These are phyloP conservation scores for Paramisgurnus dabryanus DNA, from an alignment of 2,113 vertebrate genomes.

Conservation along the genomic window DNA sequence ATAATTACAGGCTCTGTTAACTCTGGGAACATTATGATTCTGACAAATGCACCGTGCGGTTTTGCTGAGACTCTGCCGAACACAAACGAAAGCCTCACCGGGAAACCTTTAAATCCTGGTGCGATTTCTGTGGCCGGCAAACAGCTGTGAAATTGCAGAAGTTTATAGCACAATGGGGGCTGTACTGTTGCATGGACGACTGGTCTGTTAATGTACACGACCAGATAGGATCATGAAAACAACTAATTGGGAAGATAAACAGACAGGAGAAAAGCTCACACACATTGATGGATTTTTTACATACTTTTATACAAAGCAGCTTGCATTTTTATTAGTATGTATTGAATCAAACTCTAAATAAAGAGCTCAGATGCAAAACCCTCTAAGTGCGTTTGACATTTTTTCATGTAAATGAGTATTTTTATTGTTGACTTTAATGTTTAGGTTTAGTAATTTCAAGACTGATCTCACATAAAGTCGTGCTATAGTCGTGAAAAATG, in stretches of 20 bases:
- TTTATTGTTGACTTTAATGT: too few species aligned
- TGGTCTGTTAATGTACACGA: neutral
- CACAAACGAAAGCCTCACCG: neutral
- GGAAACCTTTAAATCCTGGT: conserved; percentile 10
- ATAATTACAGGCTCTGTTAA: conserved; percentile 40
- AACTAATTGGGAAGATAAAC: neutral
- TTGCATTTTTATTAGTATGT: too few species aligned
- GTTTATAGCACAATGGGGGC: conserved; percentile 5
- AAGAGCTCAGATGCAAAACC: too few species aligned
- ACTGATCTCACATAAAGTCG: too few species aligned
- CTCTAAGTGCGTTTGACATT: too few species aligned
- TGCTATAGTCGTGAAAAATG: too few species aligned
- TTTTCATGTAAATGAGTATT: too few species aligned
- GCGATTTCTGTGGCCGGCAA: neutral
- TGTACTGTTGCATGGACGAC: neutral
- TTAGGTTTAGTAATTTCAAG: too few species aligned
- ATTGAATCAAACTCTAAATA: too few species aligned
- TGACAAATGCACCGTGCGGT: conserved; percentile 15
- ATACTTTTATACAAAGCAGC: too few species aligned
- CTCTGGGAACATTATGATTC: conserved; percentile 24
- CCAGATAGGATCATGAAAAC: neutral
- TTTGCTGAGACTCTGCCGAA: conserved; percentile 6
- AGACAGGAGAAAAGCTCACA: neutral
- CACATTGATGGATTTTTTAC: neutral
- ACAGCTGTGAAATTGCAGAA: conserved; percentile 20